Percentiles rank a stretch among this genome's conserved stretches.
Conservation (phyloP, 2,888 invertebrate species). For the Calliphora vomitoria region DNA sequence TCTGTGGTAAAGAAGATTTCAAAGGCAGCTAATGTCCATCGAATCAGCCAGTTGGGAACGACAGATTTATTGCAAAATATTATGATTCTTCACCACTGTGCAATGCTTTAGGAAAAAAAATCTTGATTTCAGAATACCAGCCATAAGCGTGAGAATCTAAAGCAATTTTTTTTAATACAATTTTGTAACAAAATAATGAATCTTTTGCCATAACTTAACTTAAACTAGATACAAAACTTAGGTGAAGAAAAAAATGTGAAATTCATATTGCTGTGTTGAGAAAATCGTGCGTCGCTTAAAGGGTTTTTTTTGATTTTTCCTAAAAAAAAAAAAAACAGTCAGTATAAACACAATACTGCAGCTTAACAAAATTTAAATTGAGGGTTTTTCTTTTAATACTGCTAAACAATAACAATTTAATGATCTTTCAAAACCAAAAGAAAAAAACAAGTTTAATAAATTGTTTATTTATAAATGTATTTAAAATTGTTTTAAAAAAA, state of each 20-base stretch:
- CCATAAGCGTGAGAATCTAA: constrained; percentile 64
- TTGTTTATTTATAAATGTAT: neutral
- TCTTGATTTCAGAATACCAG: constrained; percentile 37
- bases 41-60: too few species aligned
- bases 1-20: too few species aligned
- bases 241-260: constrained; percentile 46
- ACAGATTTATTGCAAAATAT: too few species aligned
- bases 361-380: neutral
- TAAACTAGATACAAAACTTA: constrained; percentile 15
- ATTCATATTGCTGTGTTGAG: constrained; percentile 3
- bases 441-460: neutral
- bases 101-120: neutral
- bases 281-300: constrained; percentile 69
- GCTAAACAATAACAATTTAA: neutral
- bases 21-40: too few species aligned
- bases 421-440: neutral
- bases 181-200: constrained; percentile 20
- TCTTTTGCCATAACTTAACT: constrained; percentile 16
- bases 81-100: too few species aligned
- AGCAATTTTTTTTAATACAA: constrained; percentile 18
- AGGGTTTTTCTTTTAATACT: neutral
- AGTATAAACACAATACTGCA: constrained; percentile 5
- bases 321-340: neutral
- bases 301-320: constrained; percentile 49
- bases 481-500: constrained; percentile 1